These are phyloP conservation scores for Pelochelys cantorii DNA, from an alignment of 2,797 vertebrate species.

Conservation along the genomic window DNA sequence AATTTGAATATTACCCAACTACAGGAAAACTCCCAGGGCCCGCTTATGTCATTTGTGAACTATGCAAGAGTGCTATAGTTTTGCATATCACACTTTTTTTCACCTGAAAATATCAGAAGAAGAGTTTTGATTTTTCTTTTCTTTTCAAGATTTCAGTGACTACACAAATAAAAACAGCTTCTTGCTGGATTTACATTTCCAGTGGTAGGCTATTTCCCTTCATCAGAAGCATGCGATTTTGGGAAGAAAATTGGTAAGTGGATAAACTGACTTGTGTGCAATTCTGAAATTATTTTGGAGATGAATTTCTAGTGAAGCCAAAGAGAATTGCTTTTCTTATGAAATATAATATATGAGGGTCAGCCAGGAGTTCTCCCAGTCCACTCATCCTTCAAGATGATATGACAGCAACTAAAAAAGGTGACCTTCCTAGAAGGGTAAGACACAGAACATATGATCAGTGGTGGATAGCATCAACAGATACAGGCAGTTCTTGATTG, in stretches of 20 bases:
- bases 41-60: background rate
- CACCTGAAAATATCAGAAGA: background rate
- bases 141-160: background rate
- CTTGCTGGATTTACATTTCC: background rate
- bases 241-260: background rate
- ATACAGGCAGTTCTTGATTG: too few relatives aligned
- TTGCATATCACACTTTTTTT: slow-evolving; percentile 9
- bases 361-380: background rate
- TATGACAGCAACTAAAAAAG: background rate
- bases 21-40: background rate
- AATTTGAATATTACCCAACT: slow-evolving; percentile 36
- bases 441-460: background rate
- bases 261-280: background rate
- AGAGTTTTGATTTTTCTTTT: background rate
- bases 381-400: background rate
- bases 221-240: background rate
- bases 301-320: too few relatives aligned
- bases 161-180: background rate
- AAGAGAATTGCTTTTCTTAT: background rate
- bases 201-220: background rate
- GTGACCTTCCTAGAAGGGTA: background rate
- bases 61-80: background rate
- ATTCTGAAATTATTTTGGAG: too few relatives aligned
- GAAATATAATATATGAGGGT: background rate
- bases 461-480: background rate